Evolutionary conservation across 1,140 invertebrate species (phyloP).

Genomic region (Drosophila bifasciata): DNA sequence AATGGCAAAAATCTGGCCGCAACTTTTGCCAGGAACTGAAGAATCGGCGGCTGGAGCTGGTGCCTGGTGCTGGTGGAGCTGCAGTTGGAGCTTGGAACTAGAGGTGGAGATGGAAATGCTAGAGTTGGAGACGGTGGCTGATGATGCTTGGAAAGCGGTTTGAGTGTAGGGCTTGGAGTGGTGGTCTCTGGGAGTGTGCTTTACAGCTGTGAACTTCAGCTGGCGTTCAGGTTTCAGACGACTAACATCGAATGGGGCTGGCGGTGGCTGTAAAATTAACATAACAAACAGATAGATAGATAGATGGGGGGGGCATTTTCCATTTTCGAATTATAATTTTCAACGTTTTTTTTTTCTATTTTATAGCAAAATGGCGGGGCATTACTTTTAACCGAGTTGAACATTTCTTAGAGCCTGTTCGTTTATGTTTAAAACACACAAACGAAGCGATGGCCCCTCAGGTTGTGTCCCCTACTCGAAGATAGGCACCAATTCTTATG

Average conservation of each 20-base stretch:
- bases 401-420: conserved; percentile 78
- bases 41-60: conserved; percentile 10
- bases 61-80: conserved; percentile 2
- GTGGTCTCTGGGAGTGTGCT: not conserved
- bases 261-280: conserved; percentile 68
- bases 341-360: conserved; percentile 58
- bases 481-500: not conserved
- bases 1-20: conserved; percentile 70
- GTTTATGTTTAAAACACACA: conserved; percentile 83
- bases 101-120: not conserved
- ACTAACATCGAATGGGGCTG: conserved; percentile 45
- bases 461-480: conserved; percentile 1
- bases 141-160: conserved; percentile 24
- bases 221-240: not conserved
- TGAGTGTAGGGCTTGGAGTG: conserved; percentile 4
- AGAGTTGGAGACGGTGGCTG: not conserved
- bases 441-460: conserved; percentile 58
- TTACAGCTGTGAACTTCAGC: too few relatives aligned
- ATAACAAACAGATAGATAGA: conserved; percentile 46
- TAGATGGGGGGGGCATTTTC: conserved; percentile 11
- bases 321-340: conserved; percentile 64
- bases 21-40: conserved; percentile 21
- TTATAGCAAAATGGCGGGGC: conserved; percentile 46
- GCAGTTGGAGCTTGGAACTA: conserved; percentile 9
- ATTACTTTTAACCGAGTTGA: conserved; percentile 1